These are phyloP conservation scores for Lepilemur ruficaudatus DNA, from an alignment of 2,797 vertebrate genomes.

Conservation along the genomic window DNA sequence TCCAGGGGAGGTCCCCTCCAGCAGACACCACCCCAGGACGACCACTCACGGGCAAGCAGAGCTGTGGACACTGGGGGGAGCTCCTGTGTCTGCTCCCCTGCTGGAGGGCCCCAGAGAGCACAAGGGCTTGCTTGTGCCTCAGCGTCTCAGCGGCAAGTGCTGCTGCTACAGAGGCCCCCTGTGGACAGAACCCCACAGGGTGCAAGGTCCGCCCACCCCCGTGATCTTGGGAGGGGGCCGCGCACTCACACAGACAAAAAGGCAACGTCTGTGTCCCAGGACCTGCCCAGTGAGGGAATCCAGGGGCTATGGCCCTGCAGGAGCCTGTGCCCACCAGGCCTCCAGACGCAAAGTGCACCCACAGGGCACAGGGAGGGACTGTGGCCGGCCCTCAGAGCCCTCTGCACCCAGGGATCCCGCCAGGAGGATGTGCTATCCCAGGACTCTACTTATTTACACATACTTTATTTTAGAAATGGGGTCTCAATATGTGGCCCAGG, in stretches of 20 bases:
- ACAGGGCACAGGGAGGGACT: too few relatives aligned
- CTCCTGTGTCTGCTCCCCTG: background rate
- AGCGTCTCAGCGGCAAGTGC: background rate
- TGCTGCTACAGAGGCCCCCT: background rate
- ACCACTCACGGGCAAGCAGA: background rate
- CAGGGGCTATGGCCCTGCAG: background rate
- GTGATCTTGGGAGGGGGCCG: background rate
- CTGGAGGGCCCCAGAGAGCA: background rate
- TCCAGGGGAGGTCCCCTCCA: too few relatives aligned
- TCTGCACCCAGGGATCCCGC: background rate
- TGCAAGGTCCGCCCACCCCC: background rate
- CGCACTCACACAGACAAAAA: background rate
- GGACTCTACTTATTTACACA: too few relatives aligned
- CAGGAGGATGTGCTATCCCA: background rate
- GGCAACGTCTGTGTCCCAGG: too few relatives aligned
- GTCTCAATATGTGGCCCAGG: too few relatives aligned
- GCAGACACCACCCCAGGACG: too few relatives aligned
- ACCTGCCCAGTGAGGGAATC: too few relatives aligned
- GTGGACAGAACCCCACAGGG: background rate
- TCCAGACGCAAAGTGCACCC: background rate
- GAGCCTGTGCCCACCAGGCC: background rate
- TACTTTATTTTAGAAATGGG: too few relatives aligned
- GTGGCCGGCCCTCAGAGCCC: background rate
- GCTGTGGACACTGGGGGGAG: background rate
- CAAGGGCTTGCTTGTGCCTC: background rate